These are phyloP conservation scores for Phyllopteryx taeniolatus DNA, from an alignment of 2,113 vertebrate genomes.

Conservation along the genomic window DNA sequence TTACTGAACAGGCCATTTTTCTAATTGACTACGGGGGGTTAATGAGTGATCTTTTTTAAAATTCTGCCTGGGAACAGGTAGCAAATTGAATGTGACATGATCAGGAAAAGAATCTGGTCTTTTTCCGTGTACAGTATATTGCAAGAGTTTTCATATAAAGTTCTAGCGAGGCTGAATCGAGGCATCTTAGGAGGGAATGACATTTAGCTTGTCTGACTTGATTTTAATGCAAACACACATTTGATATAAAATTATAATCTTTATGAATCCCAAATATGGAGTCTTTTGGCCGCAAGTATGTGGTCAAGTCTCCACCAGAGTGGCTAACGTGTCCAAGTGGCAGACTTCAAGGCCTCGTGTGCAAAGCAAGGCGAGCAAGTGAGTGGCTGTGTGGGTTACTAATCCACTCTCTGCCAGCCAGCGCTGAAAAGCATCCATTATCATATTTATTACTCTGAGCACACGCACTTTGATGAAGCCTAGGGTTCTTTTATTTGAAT, in stretches of 20 bases:
- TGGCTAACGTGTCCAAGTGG: slow-evolving; percentile 1
- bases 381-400: not conserved
- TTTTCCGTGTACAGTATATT: not conserved
- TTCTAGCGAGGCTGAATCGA: not conserved
- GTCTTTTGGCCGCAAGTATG: not conserved
- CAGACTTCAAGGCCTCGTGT: not conserved
- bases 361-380: slow-evolving; percentile 4
- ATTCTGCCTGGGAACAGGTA: too few relatives aligned
- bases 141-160: not conserved
- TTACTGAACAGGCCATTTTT: too few relatives aligned
- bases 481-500: not conserved
- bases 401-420: slow-evolving; percentile 3
- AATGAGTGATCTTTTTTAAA: too few relatives aligned
- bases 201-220: not conserved
- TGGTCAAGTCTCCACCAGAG: not conserved
- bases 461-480: slow-evolving; percentile 4
- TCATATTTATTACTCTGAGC: slow-evolving; percentile 9
- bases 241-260: not conserved
- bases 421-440: slow-evolving; percentile 6
- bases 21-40: too few relatives aligned
- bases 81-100: not conserved
- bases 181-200: not conserved
- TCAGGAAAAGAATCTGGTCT: not conserved
- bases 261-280: not conserved
- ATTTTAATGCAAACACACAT: not conserved